Evolutionary conservation across 2,888 invertebrate species (phyloP), one percentile per base, ranked within the genome.

Genomic region (Troilus luridus): DNA sequence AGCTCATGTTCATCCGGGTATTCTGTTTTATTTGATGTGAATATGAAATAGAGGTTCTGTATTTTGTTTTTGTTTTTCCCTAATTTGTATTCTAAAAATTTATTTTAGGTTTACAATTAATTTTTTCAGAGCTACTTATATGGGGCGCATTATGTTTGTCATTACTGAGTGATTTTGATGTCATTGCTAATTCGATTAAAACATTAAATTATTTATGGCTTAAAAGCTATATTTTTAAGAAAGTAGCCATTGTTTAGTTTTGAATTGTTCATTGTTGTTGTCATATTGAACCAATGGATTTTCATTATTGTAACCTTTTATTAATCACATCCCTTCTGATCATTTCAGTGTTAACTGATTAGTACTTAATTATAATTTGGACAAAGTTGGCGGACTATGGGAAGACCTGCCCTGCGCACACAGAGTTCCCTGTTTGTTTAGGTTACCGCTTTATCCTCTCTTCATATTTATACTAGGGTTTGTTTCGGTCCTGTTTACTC

Each of bases 381-480:
- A 11, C 60, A 0, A 60, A 60, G 1, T 41, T 60, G 17, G 17
- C 3, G 64, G 64, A n/a, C 64, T 8, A 21, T 21, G 62, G 21
- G 0, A 62, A 21, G 0, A 19, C 0, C 9, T 0, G n/a, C 10
- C n/a, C n/a, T 10, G n/a, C 10, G n/a, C n/a, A 64, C 1, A 10
- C n/a, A n/a, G 64, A 11, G n/a, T 9, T n/a, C n/a, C 0, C 10
- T 64, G 64, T 64, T 64, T 64, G 64, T n/a, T 64, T 10, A 24
- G n/a, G 10, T 41, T 64, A 64, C n/a, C 2, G 11, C n/a, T 64
- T n/a, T 64, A n/a, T 64, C 64, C 64, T 64, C 64, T 64, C 10
- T 64, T 64, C 64, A 64, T 21, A 24, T 64, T 64, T 64, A 64
- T 21, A n/a, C 64, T 64, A 64, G 64, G 11, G 64, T 64, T n/a